phyloP scores from a whole-genome alignment of 2,113 vertebrate species.

The Abramis brama region DNA sequence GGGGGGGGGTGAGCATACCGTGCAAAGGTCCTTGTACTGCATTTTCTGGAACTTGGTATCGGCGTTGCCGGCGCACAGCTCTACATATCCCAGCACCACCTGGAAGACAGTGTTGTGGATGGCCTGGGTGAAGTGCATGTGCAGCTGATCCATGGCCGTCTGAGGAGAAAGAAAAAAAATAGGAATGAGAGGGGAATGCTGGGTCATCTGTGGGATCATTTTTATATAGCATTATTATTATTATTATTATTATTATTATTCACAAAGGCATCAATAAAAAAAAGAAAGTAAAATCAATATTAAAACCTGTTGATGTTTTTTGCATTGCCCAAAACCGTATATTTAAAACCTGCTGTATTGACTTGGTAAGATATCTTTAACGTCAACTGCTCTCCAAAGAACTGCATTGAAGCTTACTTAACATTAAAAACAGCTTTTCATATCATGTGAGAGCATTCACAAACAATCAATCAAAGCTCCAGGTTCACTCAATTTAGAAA shows the following conservation, averaged over 20 bases:
- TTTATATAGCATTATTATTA: neutral
- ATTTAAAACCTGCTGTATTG: neutral
- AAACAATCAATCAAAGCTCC: too few species aligned
- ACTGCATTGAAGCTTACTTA: too few species aligned
- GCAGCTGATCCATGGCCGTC: conserved; percentile 99
- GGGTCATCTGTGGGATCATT: neutral
- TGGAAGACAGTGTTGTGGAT: conserved; percentile 99
- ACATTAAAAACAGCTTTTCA: too few species aligned
- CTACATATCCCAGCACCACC: conserved; percentile 97
- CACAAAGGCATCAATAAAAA: neutral
- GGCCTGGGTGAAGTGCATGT: conserved; percentile 99
- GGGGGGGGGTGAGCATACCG: conserved; percentile 73
- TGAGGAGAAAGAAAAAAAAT: conserved; percentile 58
- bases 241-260: neutral
- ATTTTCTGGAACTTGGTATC: conserved; percentile 99
- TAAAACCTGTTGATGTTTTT: neutral
- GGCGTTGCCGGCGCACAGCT: conserved; percentile 93
- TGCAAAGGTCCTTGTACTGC: conserved; percentile 97
- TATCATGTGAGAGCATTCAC: too few species aligned
- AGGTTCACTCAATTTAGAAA: too few species aligned
- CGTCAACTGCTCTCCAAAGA: too few species aligned
- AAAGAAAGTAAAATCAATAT: neutral
- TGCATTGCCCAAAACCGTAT: neutral
- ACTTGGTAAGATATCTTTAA: neutral
- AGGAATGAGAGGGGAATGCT: neutral